A percentile compares a stretch with the other conserved stretches of the same genome.
These are phyloP conservation scores for Tamias sibiricus DNA, from an alignment of 2,113 vertebrate genomes.

Conservation along the genomic window DNA sequence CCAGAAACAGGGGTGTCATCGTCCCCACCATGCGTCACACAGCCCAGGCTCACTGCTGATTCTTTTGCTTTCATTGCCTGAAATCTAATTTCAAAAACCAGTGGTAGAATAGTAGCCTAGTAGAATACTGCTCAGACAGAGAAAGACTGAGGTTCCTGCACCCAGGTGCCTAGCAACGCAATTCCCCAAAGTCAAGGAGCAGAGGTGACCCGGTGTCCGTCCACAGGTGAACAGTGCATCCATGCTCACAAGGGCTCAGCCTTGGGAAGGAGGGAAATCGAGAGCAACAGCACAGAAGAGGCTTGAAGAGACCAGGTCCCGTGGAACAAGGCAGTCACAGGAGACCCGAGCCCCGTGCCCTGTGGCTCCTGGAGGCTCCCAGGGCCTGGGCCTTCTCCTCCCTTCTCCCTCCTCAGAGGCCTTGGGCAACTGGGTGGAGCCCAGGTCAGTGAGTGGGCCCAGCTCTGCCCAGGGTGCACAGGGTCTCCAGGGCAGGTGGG, in stretches of 20 bases:
- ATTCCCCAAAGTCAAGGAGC: background rate
- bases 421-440: no score
- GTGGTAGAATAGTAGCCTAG: background rate
- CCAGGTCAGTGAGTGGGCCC: no score
- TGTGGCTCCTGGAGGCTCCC: no score
- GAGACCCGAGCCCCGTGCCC: no score
- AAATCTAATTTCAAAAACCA: background rate
- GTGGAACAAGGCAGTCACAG: background rate
- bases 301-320: background rate
- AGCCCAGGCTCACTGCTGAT: background rate
- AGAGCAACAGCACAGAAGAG: rapidly evolving
- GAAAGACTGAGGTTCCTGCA: background rate
- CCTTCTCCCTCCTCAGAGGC: no score
- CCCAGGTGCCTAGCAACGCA: rapidly evolving
- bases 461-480: background rate
- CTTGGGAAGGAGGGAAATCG: background rate
- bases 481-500: background rate
- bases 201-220: background rate
- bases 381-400: no score
- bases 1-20: background rate
- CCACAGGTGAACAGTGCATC: background rate
- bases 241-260: no score
- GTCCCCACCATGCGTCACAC: background rate
- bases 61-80: background rate
- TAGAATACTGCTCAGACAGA: background rate